Percentiles rank a stretch among this genome's conserved stretches.
phyloP scores from a whole-genome alignment of 1,140 invertebrate genomes.

The Akabosia matsudoensis region DNA sequence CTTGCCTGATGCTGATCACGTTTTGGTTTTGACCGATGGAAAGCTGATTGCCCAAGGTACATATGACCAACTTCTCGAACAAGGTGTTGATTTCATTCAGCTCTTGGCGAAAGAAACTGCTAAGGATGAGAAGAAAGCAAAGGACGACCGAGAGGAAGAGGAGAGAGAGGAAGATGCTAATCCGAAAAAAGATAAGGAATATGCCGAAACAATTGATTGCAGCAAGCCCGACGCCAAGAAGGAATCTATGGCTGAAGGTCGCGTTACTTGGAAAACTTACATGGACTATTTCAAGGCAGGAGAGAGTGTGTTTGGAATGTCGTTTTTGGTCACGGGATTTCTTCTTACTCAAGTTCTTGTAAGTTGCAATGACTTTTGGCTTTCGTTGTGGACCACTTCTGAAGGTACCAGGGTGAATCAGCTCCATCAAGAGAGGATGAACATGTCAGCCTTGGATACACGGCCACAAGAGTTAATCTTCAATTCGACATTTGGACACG shows the following conservation, averaged over 20 bases:
- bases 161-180: background rate
- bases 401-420: too few relatives aligned
- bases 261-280: constrained; percentile 53
- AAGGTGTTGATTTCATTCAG: constrained; percentile 64
- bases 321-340: constrained; percentile 53
- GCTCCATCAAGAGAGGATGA: too few relatives aligned
- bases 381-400: constrained; percentile 54
- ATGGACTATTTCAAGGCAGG: constrained; percentile 58
- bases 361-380: constrained; percentile 60
- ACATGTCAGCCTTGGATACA: too few relatives aligned
- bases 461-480: background rate
- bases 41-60: constrained; percentile 57
- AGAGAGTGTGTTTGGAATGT: constrained; percentile 53
- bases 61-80: constrained; percentile 57
- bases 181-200: background rate
- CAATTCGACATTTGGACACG: background rate
- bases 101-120: constrained; percentile 54
- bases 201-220: background rate
- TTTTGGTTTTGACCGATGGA: constrained; percentile 72
- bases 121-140: constrained; percentile 45
- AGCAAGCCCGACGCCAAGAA: constrained; percentile 2
- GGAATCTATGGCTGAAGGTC: constrained; percentile 44
- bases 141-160: background rate
- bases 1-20: constrained; percentile 68
- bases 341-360: constrained; percentile 54